Conservation (phyloP, 2,888 invertebrate genomes). For the Oxyscelio sp. region DNA sequence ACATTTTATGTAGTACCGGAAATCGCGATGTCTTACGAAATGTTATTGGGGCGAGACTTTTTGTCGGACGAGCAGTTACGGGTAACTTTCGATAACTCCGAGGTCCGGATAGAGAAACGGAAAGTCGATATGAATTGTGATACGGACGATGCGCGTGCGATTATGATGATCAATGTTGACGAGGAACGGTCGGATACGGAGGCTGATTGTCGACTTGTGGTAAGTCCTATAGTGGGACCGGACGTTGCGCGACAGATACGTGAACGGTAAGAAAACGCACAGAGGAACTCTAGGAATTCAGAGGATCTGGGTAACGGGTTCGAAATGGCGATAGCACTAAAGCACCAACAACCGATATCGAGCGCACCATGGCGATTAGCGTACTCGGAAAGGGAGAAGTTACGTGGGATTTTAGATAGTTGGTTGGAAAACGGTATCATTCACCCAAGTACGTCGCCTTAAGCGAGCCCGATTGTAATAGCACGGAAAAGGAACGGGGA, state of each 20-base stretch:
- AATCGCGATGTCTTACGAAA: not conserved
- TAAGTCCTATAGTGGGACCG: too few species aligned
- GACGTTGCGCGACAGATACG: not conserved
- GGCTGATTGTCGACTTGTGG: too few species aligned
- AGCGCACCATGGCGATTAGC: not conserved
- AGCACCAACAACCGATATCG: conserved; percentile 11
- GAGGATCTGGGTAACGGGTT: not conserved
- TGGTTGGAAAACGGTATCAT: not conserved
- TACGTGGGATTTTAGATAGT: not conserved
- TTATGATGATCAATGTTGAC: too few species aligned
- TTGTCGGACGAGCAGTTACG: not conserved
- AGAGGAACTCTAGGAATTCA: not conserved
- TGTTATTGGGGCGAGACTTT: not conserved
- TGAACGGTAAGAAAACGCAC: not conserved
- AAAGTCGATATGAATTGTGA: too few species aligned
- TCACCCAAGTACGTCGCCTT: conserved; percentile 11
- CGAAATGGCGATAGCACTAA: not conserved
- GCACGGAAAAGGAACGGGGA: too few species aligned
- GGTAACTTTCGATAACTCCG: not conserved
- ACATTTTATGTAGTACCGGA: not conserved
- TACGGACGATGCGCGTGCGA: too few species aligned
- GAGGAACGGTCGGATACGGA: too few species aligned
- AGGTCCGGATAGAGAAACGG: not conserved
- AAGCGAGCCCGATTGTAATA: too few species aligned
- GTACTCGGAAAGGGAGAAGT: conserved; percentile 1